Evolutionary conservation across 2,113 vertebrate genomes (phyloP).

Genomic region (Aramus guarauna): DNA sequence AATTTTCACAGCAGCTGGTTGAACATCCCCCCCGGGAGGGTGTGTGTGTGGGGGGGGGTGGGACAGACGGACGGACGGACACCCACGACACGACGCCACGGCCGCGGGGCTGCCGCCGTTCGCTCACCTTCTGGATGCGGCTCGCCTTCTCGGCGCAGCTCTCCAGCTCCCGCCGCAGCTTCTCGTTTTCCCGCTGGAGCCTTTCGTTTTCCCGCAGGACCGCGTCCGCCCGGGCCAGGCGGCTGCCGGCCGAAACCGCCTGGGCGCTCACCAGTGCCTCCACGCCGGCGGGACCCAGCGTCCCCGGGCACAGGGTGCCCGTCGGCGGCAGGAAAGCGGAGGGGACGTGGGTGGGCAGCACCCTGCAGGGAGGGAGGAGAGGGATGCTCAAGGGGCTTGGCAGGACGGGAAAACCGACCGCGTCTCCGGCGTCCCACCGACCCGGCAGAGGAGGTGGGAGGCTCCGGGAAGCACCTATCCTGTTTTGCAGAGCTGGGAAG

Average conservation of each 20-base stretch:
- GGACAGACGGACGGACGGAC: too few relatives aligned
- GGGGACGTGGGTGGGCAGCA: conserved; percentile 76
- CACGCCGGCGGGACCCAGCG: conserved; percentile 72
- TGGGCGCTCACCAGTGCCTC: conserved; percentile 68
- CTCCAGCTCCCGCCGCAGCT: conserved; percentile 80
- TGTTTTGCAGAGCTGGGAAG: background rate
- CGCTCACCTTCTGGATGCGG: conserved; percentile 89
- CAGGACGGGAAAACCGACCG: rapidly evolving
- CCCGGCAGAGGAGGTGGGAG: background rate
- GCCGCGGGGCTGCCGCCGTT: rapidly evolving
- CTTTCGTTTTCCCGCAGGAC: conserved; percentile 86
- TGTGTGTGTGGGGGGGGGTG: too few relatives aligned
- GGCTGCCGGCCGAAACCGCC: conserved; percentile 36
- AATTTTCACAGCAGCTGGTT: conserved; percentile 47
- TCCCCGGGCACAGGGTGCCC: conserved; percentile 59
- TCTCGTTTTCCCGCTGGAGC: conserved; percentile 80
- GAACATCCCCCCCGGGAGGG: background rate
- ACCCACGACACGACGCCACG: rapidly evolving
- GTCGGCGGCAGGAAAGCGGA: conserved; percentile 65
- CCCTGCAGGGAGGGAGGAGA: conserved; percentile 64
- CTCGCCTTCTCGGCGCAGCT: conserved; percentile 80
- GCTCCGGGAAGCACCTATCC: background rate
- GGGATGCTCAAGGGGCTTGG: background rate
- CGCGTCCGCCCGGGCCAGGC: conserved; percentile 76
- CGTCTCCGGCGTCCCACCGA: rapidly evolving